Percentiles rank a stretch among this genome's conserved stretches.
Evolutionary conservation across 1,140 invertebrate species (phyloP).

Genomic region (Trachymyrmex septentrionalis): DNA sequence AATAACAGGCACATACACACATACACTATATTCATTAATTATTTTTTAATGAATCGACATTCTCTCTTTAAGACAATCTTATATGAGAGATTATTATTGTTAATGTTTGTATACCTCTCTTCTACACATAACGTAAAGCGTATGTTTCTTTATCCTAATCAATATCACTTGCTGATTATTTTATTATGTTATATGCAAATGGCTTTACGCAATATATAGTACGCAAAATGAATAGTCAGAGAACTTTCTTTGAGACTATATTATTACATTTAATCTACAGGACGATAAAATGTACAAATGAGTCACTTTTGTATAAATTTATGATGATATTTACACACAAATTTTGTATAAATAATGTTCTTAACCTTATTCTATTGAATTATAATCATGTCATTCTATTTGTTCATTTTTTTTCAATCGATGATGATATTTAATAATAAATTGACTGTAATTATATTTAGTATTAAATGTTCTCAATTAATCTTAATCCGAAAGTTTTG

Average conservation of each 20-base stretch:
- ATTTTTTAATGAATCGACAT: constrained; percentile 41
- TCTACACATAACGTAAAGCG: constrained; percentile 20
- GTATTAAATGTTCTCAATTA: not conserved
- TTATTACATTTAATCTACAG: not conserved
- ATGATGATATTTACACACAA: not conserved
- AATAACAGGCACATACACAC: not conserved
- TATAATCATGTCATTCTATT: constrained; percentile 3
- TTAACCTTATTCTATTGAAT: not conserved
- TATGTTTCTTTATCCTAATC: constrained; percentile 39
- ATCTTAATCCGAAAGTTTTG: not conserved
- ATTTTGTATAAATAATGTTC: not conserved
- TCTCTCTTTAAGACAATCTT: not conserved
- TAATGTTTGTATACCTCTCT: constrained; percentile 2
- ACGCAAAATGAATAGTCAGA: not conserved
- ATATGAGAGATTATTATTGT: not conserved
- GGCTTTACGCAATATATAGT: constrained; percentile 21
- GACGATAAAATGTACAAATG: not conserved
- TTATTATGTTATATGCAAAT: constrained; percentile 48
- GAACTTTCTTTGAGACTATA: constrained; percentile 9
- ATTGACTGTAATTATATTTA: not conserved
- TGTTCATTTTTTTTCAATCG: not conserved
- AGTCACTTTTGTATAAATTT: not conserved
- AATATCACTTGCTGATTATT: constrained; percentile 43
- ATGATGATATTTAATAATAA: not conserved
- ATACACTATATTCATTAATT: constrained; percentile 15